Evolutionary conservation across 37 sponge, comb jelly and placozoan genomes (phyloP).

Genomic region (Haliclona indistincta): DNA sequence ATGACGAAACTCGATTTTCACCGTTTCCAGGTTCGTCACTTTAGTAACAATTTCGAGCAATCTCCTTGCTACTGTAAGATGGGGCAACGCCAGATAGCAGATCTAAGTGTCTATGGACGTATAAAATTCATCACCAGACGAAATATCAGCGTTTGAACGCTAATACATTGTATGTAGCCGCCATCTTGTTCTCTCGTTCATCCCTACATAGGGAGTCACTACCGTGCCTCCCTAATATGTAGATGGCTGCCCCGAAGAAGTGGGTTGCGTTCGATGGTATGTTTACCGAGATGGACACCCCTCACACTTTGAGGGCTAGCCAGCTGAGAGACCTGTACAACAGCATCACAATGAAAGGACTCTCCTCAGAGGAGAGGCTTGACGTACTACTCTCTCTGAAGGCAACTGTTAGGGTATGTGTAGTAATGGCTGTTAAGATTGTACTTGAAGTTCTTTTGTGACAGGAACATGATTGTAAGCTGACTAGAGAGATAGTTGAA

Average conservation of each 20-base stretch:
- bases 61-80: no score
- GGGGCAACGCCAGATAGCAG: no score
- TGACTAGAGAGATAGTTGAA: conserved; percentile 89
- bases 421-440: background rate
- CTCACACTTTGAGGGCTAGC: conserved; percentile 71
- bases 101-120: no score
- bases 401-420: conserved; percentile 79
- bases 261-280: conserved; percentile 91
- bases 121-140: no score
- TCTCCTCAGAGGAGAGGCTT: conserved; percentile 74
- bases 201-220: no score
- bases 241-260: conserved; percentile 79
- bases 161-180: no score
- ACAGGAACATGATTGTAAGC: conserved; percentile 78
- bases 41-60: no score
- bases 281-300: conserved; percentile 85
- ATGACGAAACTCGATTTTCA: no score
- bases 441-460: no score
- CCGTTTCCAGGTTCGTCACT: no score
- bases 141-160: no score
- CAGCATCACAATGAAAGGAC: conserved; percentile 36
- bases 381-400: conserved; percentile 84
- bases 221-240: background rate
- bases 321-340: conserved; percentile 82
- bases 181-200: no score